phyloP scores from a whole-genome alignment of 2,888 invertebrate genomes.

The Tryphoninae sp. region DNA sequence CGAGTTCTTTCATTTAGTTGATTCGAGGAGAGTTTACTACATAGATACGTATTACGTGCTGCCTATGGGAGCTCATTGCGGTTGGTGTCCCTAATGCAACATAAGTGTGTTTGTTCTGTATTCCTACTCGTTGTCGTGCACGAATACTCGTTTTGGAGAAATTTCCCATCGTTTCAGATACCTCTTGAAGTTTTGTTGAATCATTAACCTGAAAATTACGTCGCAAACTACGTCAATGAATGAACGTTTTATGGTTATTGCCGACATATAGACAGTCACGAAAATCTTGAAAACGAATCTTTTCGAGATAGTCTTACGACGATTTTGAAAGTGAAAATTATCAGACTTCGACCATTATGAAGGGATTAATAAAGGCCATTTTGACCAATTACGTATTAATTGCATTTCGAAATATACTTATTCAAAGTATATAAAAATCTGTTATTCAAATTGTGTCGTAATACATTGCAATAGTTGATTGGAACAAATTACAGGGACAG shows the following conservation, averaged over 20 bases:
- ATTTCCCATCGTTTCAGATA: not conserved
- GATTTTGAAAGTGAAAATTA: not conserved
- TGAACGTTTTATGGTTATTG: not conserved
- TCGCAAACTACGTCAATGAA: not conserved
- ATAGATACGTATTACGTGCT: not conserved
- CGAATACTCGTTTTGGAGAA: not conserved
- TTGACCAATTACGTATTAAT: not conserved
- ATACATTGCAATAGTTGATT: not conserved
- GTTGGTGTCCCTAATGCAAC: slow-evolving; percentile 25
- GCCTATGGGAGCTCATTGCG: slow-evolving; percentile 3
- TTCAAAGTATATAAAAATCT: not conserved
- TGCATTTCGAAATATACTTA: not conserved
- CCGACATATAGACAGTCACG: not conserved
- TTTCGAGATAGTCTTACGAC: not conserved
- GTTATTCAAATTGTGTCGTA: not conserved
- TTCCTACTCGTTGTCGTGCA: slow-evolving; percentile 14
- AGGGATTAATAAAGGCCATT: not conserved
- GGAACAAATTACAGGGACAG: not conserved
- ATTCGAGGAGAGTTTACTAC: not conserved
- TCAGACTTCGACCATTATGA: not conserved
- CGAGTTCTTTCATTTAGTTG: slow-evolving; percentile 23
- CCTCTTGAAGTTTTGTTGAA: not conserved
- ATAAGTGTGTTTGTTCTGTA: not conserved
- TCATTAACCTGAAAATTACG: not conserved
- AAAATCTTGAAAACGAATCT: not conserved